These are phyloP conservation scores for Synanthedon vespiformis DNA, from an alignment of 2,888 invertebrate species.

Conservation along the genomic window DNA sequence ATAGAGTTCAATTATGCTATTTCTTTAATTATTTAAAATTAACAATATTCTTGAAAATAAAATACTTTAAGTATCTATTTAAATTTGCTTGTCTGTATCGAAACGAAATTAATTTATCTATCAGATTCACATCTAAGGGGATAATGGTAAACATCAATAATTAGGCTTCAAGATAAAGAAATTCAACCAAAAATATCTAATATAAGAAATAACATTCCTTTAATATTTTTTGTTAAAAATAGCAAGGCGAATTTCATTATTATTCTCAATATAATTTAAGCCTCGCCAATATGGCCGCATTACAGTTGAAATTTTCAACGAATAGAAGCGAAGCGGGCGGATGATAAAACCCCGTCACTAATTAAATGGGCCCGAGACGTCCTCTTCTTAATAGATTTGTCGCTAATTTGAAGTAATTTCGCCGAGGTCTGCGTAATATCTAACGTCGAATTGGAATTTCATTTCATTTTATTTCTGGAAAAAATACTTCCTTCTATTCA, in stretches of 20 bases:
- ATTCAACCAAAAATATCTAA: too few species aligned
- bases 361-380: constrained; percentile 62
- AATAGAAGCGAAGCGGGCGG: constrained; percentile 51
- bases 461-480: constrained; percentile 11
- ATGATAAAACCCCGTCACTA: constrained; percentile 65
- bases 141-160: too few species aligned
- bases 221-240: not conserved
- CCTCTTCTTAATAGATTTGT: constrained; percentile 63
- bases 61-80: too few species aligned
- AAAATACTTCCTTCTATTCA: not conserved
- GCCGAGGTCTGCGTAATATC: constrained; percentile 37
- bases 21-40: too few species aligned
- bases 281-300: constrained; percentile 50
- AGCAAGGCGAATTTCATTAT: constrained; percentile 18
- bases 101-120: too few species aligned
- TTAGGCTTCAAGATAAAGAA: too few species aligned
- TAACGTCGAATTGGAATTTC: constrained; percentile 42
- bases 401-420: constrained; percentile 59
- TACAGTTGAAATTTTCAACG: constrained; percentile 49
- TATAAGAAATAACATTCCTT: too few species aligned
- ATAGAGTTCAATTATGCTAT: too few species aligned
- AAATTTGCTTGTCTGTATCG: too few species aligned
- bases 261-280: constrained; percentile 53
- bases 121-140: too few species aligned
- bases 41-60: too few species aligned